phyloP scores from a whole-genome alignment of 2,113 vertebrate species.

The Puntigrus tetrazona region DNA sequence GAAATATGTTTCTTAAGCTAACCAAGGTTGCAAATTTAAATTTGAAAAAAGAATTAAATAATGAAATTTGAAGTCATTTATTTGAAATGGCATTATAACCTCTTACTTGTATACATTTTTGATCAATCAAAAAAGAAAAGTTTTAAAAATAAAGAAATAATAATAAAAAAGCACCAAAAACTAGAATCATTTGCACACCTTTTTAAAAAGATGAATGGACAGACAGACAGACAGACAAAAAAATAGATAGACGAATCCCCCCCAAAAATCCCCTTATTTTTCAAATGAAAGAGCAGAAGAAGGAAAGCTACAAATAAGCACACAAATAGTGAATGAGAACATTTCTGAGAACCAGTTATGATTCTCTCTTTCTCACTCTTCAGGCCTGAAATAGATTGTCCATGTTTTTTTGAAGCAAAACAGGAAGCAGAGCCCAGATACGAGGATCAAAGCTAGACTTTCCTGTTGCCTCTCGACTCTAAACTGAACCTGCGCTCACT shows the following conservation, averaged over 20 bases:
- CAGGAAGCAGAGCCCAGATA: conserved; percentile 28
- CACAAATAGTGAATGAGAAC: not conserved
- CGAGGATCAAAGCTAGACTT: conserved; percentile 39
- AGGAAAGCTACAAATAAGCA: not conserved
- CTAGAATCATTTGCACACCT: not conserved
- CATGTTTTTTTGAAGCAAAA: conserved; percentile 45
- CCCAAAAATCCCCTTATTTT: not conserved
- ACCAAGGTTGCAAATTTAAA: too few relatives aligned
- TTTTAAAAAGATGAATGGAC: too few relatives aligned
- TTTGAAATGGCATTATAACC: not conserved
- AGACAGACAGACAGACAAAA: too few relatives aligned
- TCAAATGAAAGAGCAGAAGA: not conserved
- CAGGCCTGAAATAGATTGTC: not conserved
- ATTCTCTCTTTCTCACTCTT: not conserved
- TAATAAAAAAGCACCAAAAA: not conserved
- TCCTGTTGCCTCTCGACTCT: conserved; percentile 4
- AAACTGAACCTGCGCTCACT: conserved; percentile 34
- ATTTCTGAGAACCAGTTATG: conserved; percentile 12
- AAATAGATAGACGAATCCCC: too few relatives aligned
- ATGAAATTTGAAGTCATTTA: too few relatives aligned
- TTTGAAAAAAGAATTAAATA: too few relatives aligned
- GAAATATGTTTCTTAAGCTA: too few relatives aligned
- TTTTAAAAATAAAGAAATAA: not conserved
- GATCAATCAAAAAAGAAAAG: not conserved
- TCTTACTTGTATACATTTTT: not conserved